These are phyloP conservation scores for Listronotus bonariensis DNA, from an alignment of 1,140 invertebrate species.

Conservation along the genomic window DNA sequence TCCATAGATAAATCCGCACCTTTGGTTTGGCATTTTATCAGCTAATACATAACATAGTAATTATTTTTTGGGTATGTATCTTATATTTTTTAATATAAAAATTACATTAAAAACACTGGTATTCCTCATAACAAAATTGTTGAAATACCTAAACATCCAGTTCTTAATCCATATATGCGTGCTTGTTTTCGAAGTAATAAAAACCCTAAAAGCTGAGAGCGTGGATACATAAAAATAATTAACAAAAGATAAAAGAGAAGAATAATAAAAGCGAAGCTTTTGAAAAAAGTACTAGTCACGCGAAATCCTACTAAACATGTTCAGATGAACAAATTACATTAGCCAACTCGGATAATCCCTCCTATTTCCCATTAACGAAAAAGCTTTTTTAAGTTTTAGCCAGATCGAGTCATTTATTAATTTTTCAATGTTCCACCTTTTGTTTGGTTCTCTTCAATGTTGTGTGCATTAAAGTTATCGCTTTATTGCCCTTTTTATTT, in stretches of 20 bases:
- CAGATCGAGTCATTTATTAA: conserved; percentile 13
- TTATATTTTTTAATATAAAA: too few relatives aligned
- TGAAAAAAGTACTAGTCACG: conserved; percentile 52
- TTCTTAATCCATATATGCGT: too few relatives aligned
- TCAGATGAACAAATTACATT: conserved; percentile 55
- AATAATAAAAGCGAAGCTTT: conserved; percentile 50
- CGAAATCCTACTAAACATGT: conserved; percentile 53
- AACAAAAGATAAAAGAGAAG: conserved; percentile 49
- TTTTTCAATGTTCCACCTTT: conserved; percentile 21
- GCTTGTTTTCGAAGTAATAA: too few relatives aligned
- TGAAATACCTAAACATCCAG: too few relatives aligned
- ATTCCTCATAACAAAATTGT: too few relatives aligned
- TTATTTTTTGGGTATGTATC: too few relatives aligned
- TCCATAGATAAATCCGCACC: too few relatives aligned
- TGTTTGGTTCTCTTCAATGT: conserved; percentile 24
- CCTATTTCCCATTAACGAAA: conserved; percentile 51
- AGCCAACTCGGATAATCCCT: conserved; percentile 50
- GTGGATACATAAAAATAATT: conserved; percentile 51
- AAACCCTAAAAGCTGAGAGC: too few relatives aligned
- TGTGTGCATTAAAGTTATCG: conserved; percentile 25
- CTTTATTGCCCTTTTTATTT: conserved; percentile 32
- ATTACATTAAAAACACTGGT: too few relatives aligned
- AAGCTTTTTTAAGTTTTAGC: conserved; percentile 7
- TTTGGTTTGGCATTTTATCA: too few relatives aligned
- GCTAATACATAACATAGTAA: too few relatives aligned